phyloP scores from a whole-genome alignment of 2,888 invertebrate species.

The Scaptomyza caliginosa region DNA sequence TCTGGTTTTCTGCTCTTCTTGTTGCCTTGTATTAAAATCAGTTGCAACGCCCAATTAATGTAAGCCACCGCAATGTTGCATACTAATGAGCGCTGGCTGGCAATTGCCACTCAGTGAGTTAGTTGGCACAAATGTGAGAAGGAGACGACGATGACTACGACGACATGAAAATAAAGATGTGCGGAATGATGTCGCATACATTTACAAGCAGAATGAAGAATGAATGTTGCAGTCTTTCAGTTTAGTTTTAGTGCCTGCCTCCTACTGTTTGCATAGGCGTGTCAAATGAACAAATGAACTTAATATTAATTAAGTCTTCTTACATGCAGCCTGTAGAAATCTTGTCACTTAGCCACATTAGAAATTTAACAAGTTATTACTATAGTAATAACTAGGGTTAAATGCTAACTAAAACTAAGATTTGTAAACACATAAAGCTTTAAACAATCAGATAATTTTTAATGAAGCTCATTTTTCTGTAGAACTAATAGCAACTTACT shows the following conservation, averaged over 20 bases:
- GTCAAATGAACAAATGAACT: conserved; percentile 20
- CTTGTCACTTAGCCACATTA: background rate
- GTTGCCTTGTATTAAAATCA: conserved; percentile 75
- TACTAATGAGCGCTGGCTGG: conserved; percentile 69
- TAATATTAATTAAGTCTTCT: conserved; percentile 10
- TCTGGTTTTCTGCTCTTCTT: conserved; percentile 17
- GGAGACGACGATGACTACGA: conserved; percentile 11
- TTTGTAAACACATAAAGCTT: too few relatives aligned
- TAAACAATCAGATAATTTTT: too few relatives aligned
- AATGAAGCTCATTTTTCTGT: too few relatives aligned
- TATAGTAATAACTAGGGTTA: too few relatives aligned
- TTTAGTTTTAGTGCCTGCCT: conserved; percentile 2
- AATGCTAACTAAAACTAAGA: too few relatives aligned
- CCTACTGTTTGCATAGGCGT: conserved; percentile 19
- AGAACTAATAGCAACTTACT: too few relatives aligned
- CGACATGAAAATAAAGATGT: conserved; percentile 52
- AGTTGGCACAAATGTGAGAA: conserved; percentile 17
- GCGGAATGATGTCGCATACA: conserved; percentile 19
- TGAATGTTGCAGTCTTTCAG: background rate
- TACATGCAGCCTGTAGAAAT: background rate
- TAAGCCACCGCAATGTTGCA: conserved; percentile 76
- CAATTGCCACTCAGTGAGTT: conserved; percentile 18
- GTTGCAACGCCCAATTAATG: conserved; percentile 81
- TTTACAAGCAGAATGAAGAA: background rate
- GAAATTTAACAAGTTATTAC: background rate